Base-by-base conservation (phyloP, 2,797 vertebrate genomes). In the Chloroceryle amazona region DNA sequence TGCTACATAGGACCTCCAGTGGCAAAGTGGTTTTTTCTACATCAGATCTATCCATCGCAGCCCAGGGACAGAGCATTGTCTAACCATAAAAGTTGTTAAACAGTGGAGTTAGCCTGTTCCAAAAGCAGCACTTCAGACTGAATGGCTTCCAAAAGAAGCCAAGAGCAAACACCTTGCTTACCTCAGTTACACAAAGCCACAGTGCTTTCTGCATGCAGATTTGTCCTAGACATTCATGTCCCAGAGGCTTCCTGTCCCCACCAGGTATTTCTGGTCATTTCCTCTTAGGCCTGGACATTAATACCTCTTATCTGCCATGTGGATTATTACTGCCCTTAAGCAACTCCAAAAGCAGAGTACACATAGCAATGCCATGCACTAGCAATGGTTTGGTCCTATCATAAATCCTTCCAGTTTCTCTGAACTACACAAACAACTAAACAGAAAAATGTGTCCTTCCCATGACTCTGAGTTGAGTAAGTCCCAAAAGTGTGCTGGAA, bases 41-140 rank as follows among this genome's bases (percentile, higher is more conserved):
- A 2, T 16, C 29, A 60, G 28, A 17, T 7, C 29, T 46, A 29
- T 10, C 31, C 18, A 25, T 33, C 1, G 0, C 57, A 3, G 11
- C 16, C 25, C 8, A 28, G 17, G 1, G 13, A 37, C 1, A 6
- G 5, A 49, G 23, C 20, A 55, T 1, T 41, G n/a, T 20, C 8
- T 13, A 19, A 13, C 33, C 9, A 10, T 3, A 26, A 9, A 44
- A 23, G 23, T 1, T 54, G 41, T 11, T 35, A 81, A 33, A 14
- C 41, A 46, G 2, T 3, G 39, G 4, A 92, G 41, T 25, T 55
- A 42, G 8, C 3, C 13, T 87, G 41, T n/a, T 76, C n/a, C 61
- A 76, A 35, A 18, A 51, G 52, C 33, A 37, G 9, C 47, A 20
- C 28, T 85, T 91, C 91, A 70, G 35, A n/a, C 10, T 16, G 39